Evolutionary conservation across 2,113 vertebrate genomes (phyloP), one percentile per base, ranked within the genome.

Genomic region (Podilymbus podiceps): DNA sequence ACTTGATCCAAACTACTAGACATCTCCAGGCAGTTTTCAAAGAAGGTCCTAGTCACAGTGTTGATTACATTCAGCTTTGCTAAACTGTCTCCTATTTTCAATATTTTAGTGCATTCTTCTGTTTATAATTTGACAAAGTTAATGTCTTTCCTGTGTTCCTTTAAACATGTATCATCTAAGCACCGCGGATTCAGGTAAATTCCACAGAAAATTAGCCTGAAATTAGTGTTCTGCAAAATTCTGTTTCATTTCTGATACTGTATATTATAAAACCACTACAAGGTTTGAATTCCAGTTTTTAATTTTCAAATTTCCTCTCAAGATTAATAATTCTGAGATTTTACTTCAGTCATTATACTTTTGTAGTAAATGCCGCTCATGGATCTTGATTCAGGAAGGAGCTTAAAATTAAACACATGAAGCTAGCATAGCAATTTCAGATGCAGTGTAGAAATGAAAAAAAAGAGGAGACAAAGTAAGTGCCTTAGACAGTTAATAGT

Each of bases 211-310:
- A 21, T 2, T 0, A 74, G 21, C 6, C 44, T 52, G 33, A 58
- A 79, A 75, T 88, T 28, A 72, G 40, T 15, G 8, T 25, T 20
- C 23, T 44, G 67, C 18, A 62, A 46, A 92, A 69, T 40, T 77
- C 1, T 38, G 27, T 7, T 14, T 17, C 5, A 21, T 84, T 81
- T 83, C 50, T 89, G 14, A 7, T 73, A 30, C 15, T 0, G 0
- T 19, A 15, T 6, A 21, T 38, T 82, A 15, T 60, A 42, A 89
- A 94, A 27, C 10, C 28, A 63, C 17, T 55, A 46, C 28, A 82
- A 67, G 74, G 81, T 58, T 13, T 75, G 28, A 59, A 46, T 59
- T 46, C 1, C 1, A 3, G 31, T 59, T 87, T 87, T 79, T 18
- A 58, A 3, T 73, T 81, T 87, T 62, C 15, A 25, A 8, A n/a